Percentiles rank a stretch among this genome's conserved stretches.
These are phyloP conservation scores for Cydia amplana DNA, from an alignment of 1,140 invertebrate genomes.

Conservation along the genomic window DNA sequence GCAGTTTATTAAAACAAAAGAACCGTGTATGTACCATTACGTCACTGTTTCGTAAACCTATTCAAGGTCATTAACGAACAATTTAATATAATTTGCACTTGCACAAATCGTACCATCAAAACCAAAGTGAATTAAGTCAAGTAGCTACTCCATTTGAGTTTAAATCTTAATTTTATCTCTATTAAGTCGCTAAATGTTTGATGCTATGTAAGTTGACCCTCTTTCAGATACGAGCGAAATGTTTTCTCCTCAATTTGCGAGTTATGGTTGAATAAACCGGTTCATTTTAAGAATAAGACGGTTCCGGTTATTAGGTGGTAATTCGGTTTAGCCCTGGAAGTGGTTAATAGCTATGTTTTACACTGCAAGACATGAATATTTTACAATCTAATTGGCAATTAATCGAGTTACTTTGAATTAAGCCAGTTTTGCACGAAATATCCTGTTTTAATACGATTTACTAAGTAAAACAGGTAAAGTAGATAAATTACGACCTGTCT, in stretches of 20 bases:
- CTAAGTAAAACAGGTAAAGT: background rate
- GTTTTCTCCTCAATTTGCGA: slow-evolving; percentile 25
- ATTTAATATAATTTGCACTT: slow-evolving; percentile 19
- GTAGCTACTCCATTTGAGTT: background rate
- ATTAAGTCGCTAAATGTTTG: background rate
- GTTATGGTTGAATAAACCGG: slow-evolving; percentile 20
- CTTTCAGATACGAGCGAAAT: background rate
- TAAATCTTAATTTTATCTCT: background rate
- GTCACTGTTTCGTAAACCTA: slow-evolving; percentile 20
- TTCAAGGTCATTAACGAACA: slow-evolving; percentile 17
- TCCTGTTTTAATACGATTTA: slow-evolving; percentile 6
- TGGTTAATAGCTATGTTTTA: slow-evolving; percentile 26
- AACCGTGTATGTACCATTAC: slow-evolving; percentile 6
- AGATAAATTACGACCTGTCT: background rate
- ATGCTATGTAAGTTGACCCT: background rate
- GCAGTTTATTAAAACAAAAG: slow-evolving; percentile 21
- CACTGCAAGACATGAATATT: slow-evolving; percentile 24
- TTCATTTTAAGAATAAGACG: background rate
- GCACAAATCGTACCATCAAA: background rate
- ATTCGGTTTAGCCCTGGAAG: slow-evolving; percentile 13
- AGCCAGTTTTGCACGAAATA: background rate
- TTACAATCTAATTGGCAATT: slow-evolving; percentile 27
- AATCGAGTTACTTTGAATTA: slow-evolving; percentile 3
- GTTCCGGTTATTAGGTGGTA: slow-evolving; percentile 29
- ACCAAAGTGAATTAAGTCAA: background rate